Base-by-base conservation (phyloP, 1,140 invertebrate species). In the Leptinotarsa defecta region DNA sequence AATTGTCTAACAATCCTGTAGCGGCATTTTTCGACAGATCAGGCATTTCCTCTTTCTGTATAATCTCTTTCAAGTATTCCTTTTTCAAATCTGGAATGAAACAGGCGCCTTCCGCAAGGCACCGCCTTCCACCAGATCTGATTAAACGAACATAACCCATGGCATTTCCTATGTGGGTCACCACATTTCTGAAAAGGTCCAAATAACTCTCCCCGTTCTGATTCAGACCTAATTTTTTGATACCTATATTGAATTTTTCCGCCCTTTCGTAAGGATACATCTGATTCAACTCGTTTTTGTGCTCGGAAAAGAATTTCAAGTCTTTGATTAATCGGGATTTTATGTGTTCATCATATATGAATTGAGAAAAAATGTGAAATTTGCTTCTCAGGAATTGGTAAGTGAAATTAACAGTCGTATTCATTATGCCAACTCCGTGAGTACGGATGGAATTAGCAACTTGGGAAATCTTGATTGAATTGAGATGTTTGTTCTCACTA, bases 271-370 rank as follows among this genome's bases (percentile, higher is more conserved):
- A 98, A 0, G 91, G 88, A 85, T 94, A 95, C 80, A 90, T 89
- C 76, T 91, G 89, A 79, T 90, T 87, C 67, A 87, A 83, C 57
- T 87, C 84, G 22, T 79, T 84, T 78, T 88, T 88, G 76, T 87
- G 88, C 78, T 93, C 91, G 79, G 91, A 89, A 77, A 91, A 91
- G 81, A 87, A 92, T 73, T 93, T 91, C 75, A 96, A 89, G 86
- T 99, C 97, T 86, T 97, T 97, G 71, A 96, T 90, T 0, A 99
- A 86, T 71, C 95, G 90, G 0, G 97, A 98, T 86, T 99, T 99
- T 69, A 99, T 98, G 81, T 98, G 96, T 86, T 99, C 98, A 86
- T 99, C 97, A 85, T 94, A 99, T 80, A 99, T 91, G 86, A 99
- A 99, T 86, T 99, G 97, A 2, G 97, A 99, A 85, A 99, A 98